phyloP scores from a whole-genome alignment of 2,113 vertebrate species.

The Nerophis lumbriciformis region DNA sequence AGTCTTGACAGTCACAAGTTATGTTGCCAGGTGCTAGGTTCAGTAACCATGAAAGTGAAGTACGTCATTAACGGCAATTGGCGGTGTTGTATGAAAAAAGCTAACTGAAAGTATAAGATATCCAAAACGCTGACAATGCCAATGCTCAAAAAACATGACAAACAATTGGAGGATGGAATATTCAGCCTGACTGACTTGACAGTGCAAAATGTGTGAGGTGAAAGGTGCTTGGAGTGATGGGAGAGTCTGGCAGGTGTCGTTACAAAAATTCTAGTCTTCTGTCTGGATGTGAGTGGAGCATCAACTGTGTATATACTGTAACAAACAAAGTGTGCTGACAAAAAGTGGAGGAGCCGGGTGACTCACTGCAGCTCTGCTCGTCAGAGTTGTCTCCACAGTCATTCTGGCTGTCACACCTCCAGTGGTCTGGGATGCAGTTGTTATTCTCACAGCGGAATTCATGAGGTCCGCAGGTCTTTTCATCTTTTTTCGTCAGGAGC shows the following conservation, averaged over 20 bases:
- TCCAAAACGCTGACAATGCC: too few relatives aligned
- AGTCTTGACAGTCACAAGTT: too few relatives aligned
- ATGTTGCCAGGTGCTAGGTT: too few relatives aligned
- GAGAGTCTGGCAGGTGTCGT: constrained; percentile 19
- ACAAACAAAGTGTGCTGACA: constrained; percentile 22
- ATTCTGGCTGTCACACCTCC: constrained; percentile 96
- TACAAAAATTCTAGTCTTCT: constrained; percentile 15
- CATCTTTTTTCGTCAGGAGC: constrained; percentile 82
- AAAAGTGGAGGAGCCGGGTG: constrained; percentile 27
- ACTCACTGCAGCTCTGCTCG: constrained; percentile 98
- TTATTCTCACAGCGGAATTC: constrained; percentile 98
- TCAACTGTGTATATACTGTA: constrained; percentile 10
- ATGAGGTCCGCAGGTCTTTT: constrained; percentile 97
- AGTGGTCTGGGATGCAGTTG: constrained; percentile 98
- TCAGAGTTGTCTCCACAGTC: constrained; percentile 98
- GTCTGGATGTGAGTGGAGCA: constrained; percentile 12
- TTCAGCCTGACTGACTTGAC: constrained; percentile 13
- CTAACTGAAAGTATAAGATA: too few relatives aligned
- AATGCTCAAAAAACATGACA: neutral
- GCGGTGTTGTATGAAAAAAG: too few relatives aligned
- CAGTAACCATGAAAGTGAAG: too few relatives aligned
- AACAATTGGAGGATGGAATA: constrained; percentile 10
- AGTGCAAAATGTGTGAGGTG: constrained; percentile 8
- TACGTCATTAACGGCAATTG: too few relatives aligned
- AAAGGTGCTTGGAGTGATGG: neutral